Conservation (phyloP, 2,113 vertebrate species). For the Neoarius graeffei region DNA sequence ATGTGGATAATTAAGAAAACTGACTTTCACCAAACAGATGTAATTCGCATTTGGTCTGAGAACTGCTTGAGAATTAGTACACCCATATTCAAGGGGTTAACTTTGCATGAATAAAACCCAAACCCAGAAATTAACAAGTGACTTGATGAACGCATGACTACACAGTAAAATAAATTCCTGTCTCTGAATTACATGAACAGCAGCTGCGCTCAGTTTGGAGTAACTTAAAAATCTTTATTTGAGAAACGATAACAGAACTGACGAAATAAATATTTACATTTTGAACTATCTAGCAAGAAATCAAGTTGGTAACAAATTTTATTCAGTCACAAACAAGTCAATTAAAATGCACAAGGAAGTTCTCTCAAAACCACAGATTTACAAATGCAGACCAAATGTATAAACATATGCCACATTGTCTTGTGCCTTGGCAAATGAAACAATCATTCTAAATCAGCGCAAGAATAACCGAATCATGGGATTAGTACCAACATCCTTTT, state of each 20-base stretch:
- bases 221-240: neutral
- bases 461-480: neutral
- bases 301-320: neutral
- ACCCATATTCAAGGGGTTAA: neutral
- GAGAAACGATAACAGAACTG: neutral
- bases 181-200: neutral
- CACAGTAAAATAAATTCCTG: neutral
- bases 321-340: conserved; percentile 2
- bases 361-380: neutral
- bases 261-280: neutral
- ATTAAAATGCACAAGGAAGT: neutral
- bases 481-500: neutral
- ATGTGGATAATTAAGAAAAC: too few species aligned
- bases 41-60: neutral
- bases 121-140: neutral
- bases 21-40: neutral
- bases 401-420: neutral
- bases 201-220: neutral
- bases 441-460: neutral
- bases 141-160: neutral
- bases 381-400: neutral
- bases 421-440: neutral
- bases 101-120: neutral
- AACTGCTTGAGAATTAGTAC: neutral
- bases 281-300: neutral